Base-by-base conservation (phyloP, 2,888 invertebrate species). In the Dynastes grantii region DNA sequence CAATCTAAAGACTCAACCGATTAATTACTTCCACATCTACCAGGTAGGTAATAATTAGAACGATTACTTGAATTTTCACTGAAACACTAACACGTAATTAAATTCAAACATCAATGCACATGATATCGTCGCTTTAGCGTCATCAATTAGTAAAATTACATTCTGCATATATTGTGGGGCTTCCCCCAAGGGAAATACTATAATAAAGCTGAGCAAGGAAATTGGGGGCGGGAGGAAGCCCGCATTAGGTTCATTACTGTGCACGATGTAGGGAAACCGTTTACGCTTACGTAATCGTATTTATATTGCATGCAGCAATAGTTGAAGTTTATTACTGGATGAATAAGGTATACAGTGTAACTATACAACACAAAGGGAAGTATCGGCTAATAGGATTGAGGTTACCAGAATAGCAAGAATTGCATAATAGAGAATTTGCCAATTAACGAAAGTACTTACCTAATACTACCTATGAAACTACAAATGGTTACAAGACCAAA, bases 131-230 rank as follows among this genome's bases (percentile, higher is more conserved):
- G 68, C 29, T 51, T 68, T 27, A 51, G n/a, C 29, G 29, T 53
- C 51, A 51, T 68, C 49, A 68, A 51, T 68, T 68, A 51, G 68
- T 22, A 68, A 68, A 51, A 68, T 49, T 68, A 68, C 51, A 49
- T 51, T 68, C 51, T 68, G 68, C 68, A 68, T 51, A 51, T 29
- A 51, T 51, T 53, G 27, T 11, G 49, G 51, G 51, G 51, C 27
- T 51, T 68, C 51, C 22, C 67, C 51, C 68, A 1, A 29, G 68
- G 68, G 68, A 68, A 68, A 51, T 68, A 68, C 13, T 9, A 51
- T 68, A 68, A 68, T 68, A 68, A 29, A 51, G n/a, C 27, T 51
- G 49, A 49, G 9, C n/a, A 68, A 51, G 68, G 27, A 68, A 68
- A 27, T 68, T 29, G 5, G 68, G 51, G n/a, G 68, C 5, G 5